Conservation (phyloP, 2,797 vertebrate species). For the Esox lucius region DNA sequence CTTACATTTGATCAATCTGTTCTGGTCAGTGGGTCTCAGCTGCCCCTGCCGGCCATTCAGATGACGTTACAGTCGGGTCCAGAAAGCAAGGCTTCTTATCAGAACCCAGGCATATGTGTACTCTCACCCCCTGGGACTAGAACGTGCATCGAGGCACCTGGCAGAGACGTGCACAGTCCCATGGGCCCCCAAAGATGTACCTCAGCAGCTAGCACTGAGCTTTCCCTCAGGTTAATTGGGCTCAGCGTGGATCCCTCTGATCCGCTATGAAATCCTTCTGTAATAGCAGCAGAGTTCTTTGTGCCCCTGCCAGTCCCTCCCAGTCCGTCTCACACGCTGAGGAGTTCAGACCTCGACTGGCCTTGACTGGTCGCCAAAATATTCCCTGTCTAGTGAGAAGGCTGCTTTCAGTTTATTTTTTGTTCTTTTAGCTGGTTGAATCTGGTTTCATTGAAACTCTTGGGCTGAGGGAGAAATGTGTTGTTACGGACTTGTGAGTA, state of each 20-base stretch:
- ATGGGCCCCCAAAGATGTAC: neutral
- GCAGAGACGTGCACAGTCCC: neutral
- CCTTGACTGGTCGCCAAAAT: constrained; percentile 5
- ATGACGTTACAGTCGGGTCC: neutral
- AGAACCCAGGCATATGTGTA: neutral
- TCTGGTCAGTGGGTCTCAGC: neutral
- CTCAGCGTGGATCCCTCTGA: constrained; percentile 19
- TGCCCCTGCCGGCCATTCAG: neutral
- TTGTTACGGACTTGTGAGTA: neutral
- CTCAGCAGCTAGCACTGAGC: neutral
- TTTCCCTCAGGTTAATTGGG: constrained; percentile 24
- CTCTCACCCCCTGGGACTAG: neutral
- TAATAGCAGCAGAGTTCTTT: constrained; percentile 12
- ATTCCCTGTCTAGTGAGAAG: neutral
- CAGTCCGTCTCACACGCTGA: too few relatives aligned
- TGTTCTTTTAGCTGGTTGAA: neutral
- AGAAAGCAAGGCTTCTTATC: neutral
- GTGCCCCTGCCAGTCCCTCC: neutral
- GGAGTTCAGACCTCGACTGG: too few relatives aligned
- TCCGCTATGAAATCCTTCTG: constrained; percentile 24
- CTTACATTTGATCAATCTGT: neutral
- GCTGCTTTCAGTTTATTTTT: neutral
- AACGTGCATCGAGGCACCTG: neutral
- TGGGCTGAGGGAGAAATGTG: neutral
- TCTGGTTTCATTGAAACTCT: neutral